These are phyloP conservation scores for Paradoxurus hermaphroditus DNA, from an alignment of 2,113 vertebrate genomes.

Conservation along the genomic window DNA sequence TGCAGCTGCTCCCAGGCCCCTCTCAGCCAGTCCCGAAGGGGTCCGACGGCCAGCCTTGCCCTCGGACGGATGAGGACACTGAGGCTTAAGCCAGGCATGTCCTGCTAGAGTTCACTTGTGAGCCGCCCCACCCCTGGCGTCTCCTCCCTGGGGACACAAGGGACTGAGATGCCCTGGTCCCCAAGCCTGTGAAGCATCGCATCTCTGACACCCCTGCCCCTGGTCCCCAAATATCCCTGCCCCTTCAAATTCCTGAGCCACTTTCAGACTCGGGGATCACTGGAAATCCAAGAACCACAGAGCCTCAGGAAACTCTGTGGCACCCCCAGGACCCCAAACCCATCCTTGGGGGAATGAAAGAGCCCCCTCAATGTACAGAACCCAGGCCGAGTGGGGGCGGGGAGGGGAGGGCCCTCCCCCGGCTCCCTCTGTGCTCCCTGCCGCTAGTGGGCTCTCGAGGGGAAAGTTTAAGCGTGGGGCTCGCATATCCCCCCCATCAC, in stretches of 20 bases:
- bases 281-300: neutral
- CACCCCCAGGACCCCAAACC: neutral
- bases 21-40: neutral
- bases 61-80: neutral
- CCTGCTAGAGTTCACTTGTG: neutral
- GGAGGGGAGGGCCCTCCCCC: neutral
- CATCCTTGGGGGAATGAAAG: neutral
- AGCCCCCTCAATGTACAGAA: neutral
- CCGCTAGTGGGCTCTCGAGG: neutral
- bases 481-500: accelerated
- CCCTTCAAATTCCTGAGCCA: neutral
- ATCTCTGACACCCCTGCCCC: neutral
- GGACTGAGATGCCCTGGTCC: neutral
- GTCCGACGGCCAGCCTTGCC: neutral
- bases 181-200: neutral
- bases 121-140: neutral
- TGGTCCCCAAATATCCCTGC: neutral
- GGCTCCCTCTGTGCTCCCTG: neutral
- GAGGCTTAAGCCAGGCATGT: neutral
- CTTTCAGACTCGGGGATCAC: neutral
- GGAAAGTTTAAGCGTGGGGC: neutral
- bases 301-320: neutral
- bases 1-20: too few species aligned
- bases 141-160: neutral
- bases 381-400: neutral